These are phyloP conservation scores for Palloptera scutellata DNA, from an alignment of 2,888 invertebrate genomes.

Conservation along the genomic window DNA sequence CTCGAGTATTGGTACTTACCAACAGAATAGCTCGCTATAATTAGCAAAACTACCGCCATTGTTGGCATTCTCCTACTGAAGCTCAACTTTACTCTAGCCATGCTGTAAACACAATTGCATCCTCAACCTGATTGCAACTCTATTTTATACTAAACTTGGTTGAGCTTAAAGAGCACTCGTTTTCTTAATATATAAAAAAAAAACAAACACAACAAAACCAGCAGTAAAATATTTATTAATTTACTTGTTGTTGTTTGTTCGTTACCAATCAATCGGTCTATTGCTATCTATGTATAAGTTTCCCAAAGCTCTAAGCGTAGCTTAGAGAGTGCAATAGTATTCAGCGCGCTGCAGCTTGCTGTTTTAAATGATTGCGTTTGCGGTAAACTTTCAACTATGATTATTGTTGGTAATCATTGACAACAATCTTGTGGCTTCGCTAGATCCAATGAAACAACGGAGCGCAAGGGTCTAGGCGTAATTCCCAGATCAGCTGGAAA, in stretches of 20 bases:
- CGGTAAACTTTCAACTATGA: conserved; percentile 12
- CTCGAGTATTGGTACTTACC: conserved; percentile 21
- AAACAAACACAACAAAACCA: too few species aligned
- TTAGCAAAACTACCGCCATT: conserved; percentile 11
- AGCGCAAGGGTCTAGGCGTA: too few species aligned
- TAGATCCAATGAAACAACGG: neutral
- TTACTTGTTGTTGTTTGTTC: too few species aligned
- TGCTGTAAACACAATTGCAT: conserved; percentile 25
- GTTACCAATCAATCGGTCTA: too few species aligned
- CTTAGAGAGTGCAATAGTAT: too few species aligned
- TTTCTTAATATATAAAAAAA: too few species aligned
- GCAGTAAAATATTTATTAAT: too few species aligned
- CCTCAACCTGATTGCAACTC: neutral
- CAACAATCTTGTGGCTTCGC: neutral
- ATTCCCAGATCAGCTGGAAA: too few species aligned
- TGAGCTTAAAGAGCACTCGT: neutral
- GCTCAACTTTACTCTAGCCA: conserved; percentile 13
- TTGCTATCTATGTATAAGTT: too few species aligned
- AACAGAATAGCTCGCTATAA: conserved; percentile 6
- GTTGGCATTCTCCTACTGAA: conserved; percentile 11
- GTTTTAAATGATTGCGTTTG: too few species aligned
- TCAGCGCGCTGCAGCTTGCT: too few species aligned
- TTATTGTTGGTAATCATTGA: conserved; percentile 10
- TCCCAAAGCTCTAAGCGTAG: too few species aligned
- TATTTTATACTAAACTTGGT: conserved; percentile 30